Evolutionary conservation across 2,888 invertebrate genomes (phyloP), one percentile per base, ranked within the genome.

Genomic region (Idaea dimidiata): DNA sequence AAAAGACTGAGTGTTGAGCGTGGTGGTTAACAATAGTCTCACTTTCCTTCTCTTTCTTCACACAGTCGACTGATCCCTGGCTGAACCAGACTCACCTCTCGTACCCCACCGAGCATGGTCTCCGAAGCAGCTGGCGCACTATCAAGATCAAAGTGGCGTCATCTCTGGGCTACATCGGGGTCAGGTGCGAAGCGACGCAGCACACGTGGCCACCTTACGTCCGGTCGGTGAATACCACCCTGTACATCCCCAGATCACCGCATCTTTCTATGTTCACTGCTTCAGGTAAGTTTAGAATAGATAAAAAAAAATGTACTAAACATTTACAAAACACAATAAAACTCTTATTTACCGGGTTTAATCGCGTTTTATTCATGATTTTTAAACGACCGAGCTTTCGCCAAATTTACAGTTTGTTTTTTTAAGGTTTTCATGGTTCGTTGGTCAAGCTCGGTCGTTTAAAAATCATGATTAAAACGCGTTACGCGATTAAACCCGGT

Each of bases 231-330:
- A 87, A 88, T 62, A 76, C 81, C 0, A 88, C 79, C 16, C 70
- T 91, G 16, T 71, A 84, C 57, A 81, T 91, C 0, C 89, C 87
- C 1, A 73, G 84, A 59, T 87, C 90, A n/a, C 92, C 91, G 16
- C 88, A 90, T 71, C 73, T 90, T 14, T 91, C 89, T 43, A 90
- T 86, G 89, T 91, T 89, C 63, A 91, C 85, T 64, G 88, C 89
- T 68, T 86, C 87, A 76, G 89, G 91, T 90, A 65, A 72, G 79
- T n/a, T n/a, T n/a, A n/a, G n/a, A n/a, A n/a, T n/a, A n/a, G n/a
- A n/a, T n/a, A n/a, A n/a, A n/a, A n/a, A n/a, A n/a, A n/a, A n/a
- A n/a, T n/a, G n/a, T n/a, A n/a, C n/a, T n/a, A n/a, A n/a, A n/a
- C n/a, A n/a, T n/a, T n/a, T n/a, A n/a, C n/a, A n/a, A n/a, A n/a